Percentiles rank a stretch among this genome's conserved stretches.
phyloP scores from a whole-genome alignment of 2,113 vertebrate genomes.

The Theropithecus gelada region DNA sequence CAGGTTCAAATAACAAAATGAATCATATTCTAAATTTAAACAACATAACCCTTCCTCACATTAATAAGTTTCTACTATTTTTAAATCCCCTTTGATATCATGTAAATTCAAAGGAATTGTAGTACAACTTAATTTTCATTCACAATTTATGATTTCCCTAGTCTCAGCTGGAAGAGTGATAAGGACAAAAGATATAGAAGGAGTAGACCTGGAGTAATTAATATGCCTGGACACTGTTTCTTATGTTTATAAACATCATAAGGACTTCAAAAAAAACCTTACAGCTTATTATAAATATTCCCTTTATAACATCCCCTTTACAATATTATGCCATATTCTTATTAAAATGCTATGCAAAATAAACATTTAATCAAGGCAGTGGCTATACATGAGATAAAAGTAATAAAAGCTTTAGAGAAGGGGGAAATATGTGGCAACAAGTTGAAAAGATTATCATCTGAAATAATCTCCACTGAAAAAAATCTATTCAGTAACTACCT shows the following conservation, averaged over 20 bases:
- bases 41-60: neutral
- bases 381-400: neutral
- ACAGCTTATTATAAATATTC: neutral
- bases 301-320: neutral
- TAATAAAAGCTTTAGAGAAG: neutral
- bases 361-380: neutral
- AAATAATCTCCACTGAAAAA: neutral
- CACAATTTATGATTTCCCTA: neutral
- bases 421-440: neutral
- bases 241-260: neutral
- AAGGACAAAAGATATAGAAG: neutral
- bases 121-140: neutral
- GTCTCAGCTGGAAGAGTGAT: neutral
- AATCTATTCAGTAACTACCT: neutral
- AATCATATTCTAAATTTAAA: neutral
- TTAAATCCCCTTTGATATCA: neutral
- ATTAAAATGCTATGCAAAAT: neutral
- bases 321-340: neutral
- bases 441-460: neutral
- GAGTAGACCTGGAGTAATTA: neutral
- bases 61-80: neutral
- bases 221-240: neutral
- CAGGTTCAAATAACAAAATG: neutral
- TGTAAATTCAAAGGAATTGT: neutral
- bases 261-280: neutral